Base-by-base conservation (phyloP, 1,140 invertebrate genomes). In the Caerostris extrusa region DNA sequence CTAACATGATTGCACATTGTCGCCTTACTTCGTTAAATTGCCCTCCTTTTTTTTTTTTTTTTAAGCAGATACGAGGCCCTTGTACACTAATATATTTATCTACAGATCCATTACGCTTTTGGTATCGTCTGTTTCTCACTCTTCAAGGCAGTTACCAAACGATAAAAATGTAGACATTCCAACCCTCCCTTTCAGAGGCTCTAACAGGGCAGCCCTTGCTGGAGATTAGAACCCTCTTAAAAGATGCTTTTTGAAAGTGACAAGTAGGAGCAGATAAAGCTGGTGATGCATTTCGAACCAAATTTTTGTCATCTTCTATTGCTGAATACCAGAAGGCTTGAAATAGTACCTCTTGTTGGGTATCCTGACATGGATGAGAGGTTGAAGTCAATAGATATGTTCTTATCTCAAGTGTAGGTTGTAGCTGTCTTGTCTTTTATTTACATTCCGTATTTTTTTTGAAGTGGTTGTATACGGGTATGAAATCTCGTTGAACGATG, bases 121-220 rank as follows among this genome's bases (percentile, higher is more conserved):
- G 55, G 12, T 85, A 85, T 85, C 83, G 56, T n/a, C 83, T 19
- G 57, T 60, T 85, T 85, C 56, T 85, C 83, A 85, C 83, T 85
- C 83, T 57, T 60, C 83, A 34, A 85, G 57, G 83, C 83, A 85
- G 83, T 85, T 85, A 85, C 83, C 10, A 55, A 53, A 64, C 86
- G 86, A 88, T 88, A 88, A 88, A 50, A 88, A 57, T 3, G 56
- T 57, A n/a, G 50, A 88, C 60, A 88, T 64, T 64, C 60, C 86
- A 50, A n/a, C 50, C 19, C 61, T n/a, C 60, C 19, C 19, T 12
- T 8, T 5, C 3, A 88, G 71, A 88, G 50, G 61, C 86, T 60
- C 34, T 53, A 53, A 7, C 86, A 17, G 86, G 34, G 60, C 4
- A 10, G 17, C 55, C 17, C 83, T 60, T 2, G 57, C 56, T 10